Percentiles rank a stretch among this genome's conserved stretches.
phyloP scores from a whole-genome alignment of 2,113 vertebrate genomes.

The Eolophus roseicapilla region DNA sequence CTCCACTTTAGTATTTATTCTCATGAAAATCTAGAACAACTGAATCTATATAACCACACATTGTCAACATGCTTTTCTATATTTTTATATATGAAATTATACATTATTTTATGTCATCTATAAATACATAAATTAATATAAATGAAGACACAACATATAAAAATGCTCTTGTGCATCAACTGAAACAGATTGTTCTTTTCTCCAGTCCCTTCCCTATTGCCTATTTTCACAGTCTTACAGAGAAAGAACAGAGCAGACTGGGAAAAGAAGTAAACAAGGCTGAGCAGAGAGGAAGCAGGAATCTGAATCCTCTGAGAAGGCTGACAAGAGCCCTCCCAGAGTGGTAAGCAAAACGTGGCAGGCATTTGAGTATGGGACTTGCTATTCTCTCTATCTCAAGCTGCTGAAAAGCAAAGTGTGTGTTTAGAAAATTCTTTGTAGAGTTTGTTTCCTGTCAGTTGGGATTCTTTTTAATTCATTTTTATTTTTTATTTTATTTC shows the following conservation, averaged over 20 bases:
- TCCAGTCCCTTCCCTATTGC: neutral
- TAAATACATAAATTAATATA: neutral
- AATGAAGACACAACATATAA: neutral
- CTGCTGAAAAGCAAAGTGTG: neutral
- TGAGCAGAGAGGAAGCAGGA: neutral
- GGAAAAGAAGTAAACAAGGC: constrained; percentile 2
- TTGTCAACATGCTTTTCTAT: neutral
- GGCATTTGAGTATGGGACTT: neutral
- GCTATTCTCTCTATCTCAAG: neutral
- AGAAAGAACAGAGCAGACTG: neutral
- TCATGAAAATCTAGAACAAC: neutral
- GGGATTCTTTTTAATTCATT: neutral
- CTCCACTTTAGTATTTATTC: neutral
- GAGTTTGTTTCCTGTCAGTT: neutral
- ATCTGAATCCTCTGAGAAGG: neutral
- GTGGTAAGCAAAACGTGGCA: neutral
- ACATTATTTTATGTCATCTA: neutral
- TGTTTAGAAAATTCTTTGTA: neutral
- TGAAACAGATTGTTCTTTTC: neutral
- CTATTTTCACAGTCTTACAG: neutral
- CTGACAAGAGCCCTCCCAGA: neutral
- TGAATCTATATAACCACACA: neutral
- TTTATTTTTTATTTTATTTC: neutral
- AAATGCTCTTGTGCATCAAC: neutral
- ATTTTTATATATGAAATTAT: neutral